phyloP scores from a whole-genome alignment of 1,140 invertebrate species.

The Aphis gossypii region DNA sequence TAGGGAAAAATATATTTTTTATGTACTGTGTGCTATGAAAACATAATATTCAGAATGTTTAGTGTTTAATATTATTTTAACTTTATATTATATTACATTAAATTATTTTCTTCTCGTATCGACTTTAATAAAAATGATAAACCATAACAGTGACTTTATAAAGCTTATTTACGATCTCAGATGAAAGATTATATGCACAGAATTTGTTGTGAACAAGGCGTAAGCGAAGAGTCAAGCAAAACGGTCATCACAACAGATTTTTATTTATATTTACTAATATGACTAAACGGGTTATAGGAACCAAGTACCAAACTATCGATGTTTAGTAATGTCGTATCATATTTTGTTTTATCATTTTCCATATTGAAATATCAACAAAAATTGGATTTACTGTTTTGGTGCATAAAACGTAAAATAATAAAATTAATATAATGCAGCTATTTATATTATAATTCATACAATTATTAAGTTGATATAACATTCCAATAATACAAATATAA shows the following conservation, averaged over 20 bases:
- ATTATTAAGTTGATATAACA: not conserved
- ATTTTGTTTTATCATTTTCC: not conserved
- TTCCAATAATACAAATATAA: not conserved
- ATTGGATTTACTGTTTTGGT: not conserved
- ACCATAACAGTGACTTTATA: not conserved
- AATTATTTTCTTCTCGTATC: not conserved
- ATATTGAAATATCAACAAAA: not conserved
- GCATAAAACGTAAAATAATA: not conserved
- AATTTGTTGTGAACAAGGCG: not conserved
- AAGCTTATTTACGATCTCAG: not conserved
- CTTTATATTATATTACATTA: not conserved
- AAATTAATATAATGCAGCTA: not conserved
- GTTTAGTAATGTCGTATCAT: not conserved
- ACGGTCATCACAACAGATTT: not conserved
- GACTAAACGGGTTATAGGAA: not conserved
- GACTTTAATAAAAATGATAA: not conserved
- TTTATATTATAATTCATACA: not conserved
- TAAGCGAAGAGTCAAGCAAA: not conserved
- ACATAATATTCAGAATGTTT: not conserved
- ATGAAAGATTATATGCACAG: not conserved
- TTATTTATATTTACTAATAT: not conserved
- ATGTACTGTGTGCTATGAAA: not conserved
- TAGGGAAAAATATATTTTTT: not conserved
- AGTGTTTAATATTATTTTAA: not conserved
- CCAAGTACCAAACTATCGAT: not conserved